phyloP scores from a whole-genome alignment of 2,113 vertebrate genomes.

The Nerophis lumbriciformis region DNA sequence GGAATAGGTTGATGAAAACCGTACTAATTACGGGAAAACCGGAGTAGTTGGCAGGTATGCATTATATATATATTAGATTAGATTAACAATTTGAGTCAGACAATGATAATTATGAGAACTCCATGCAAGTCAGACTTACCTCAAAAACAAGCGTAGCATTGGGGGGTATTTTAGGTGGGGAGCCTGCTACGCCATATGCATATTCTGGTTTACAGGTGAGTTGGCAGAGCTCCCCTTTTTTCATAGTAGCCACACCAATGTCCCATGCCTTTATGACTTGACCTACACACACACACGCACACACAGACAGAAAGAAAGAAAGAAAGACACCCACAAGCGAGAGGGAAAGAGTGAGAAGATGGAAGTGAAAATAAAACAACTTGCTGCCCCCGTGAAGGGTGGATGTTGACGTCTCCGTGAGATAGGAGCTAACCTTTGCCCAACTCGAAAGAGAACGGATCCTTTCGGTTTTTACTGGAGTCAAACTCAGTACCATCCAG shows the following conservation, averaged over 20 bases:
- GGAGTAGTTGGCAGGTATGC: no score
- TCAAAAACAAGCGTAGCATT: constrained; percentile 88
- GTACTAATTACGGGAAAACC: no score
- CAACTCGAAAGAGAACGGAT: constrained; percentile 91
- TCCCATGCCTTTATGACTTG: constrained; percentile 99
- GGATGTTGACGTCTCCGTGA: background rate
- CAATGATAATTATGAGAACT: no score
- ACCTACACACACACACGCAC: constrained; percentile 61
- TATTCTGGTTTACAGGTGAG: constrained; percentile 92
- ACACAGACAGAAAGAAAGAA: constrained; percentile 14
- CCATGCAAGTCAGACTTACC: constrained; percentile 63
- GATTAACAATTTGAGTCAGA: no score
- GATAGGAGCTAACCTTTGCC: constrained; percentile 84
- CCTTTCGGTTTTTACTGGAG: constrained; percentile 86
- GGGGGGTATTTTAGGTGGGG: constrained; percentile 95
- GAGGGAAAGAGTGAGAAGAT: background rate
- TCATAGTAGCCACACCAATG: constrained; percentile 91
- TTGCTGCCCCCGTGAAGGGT: background rate
- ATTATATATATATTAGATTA: no score
- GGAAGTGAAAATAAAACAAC: background rate
- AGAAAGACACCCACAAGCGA: background rate
- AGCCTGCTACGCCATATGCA: constrained; percentile 90
- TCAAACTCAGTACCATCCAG: constrained; percentile 92
- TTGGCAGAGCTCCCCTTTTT: constrained; percentile 83
- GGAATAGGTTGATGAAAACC: no score